phyloP scores from a whole-genome alignment of 1,140 invertebrate genomes.

The Drosophila melanica region DNA sequence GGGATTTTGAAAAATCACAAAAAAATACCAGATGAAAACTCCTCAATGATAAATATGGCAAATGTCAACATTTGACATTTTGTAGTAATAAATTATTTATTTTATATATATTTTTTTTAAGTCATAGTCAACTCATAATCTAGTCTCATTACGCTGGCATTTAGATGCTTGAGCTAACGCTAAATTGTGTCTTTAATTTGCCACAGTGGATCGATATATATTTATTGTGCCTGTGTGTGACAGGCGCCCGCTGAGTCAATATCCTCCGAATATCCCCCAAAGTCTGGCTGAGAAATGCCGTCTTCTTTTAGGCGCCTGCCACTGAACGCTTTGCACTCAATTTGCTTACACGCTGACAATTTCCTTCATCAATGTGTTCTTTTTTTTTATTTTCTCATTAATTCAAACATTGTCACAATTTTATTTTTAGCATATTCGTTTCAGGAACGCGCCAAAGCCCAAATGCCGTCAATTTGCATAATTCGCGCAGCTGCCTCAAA shows the following conservation, averaged over 20 bases:
- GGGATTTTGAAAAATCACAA: too few relatives aligned
- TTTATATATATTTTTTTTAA: not conserved
- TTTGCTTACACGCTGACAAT: slow-evolving; percentile 41
- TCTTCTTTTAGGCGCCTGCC: slow-evolving; percentile 14
- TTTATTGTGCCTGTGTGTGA: slow-evolving; percentile 14
- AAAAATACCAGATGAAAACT: not conserved
- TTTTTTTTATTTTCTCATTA: slow-evolving; percentile 41
- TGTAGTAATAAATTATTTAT: not conserved
- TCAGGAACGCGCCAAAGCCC: slow-evolving; percentile 2
- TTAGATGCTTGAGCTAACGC: not conserved
- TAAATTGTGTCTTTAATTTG: not conserved
- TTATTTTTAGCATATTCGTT: slow-evolving; percentile 37
- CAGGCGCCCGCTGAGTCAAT: slow-evolving; percentile 11
- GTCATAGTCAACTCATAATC: not conserved
- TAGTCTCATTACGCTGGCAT: not conserved
- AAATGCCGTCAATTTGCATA: slow-evolving; percentile 55
- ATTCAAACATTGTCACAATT: slow-evolving; percentile 54
- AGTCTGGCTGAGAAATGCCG: slow-evolving; percentile 4
- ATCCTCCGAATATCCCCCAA: slow-evolving; percentile 5
- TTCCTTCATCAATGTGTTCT: slow-evolving; percentile 13
- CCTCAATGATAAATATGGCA: not conserved
- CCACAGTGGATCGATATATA: slow-evolving; percentile 16
- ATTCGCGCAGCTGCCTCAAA: slow-evolving; percentile 29
- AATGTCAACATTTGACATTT: slow-evolving; percentile 1
- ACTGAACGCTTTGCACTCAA: slow-evolving; percentile 29